Percentiles rank a stretch among this genome's conserved stretches.
Conservation (phyloP, 1,140 invertebrate species). For the Steinernema khuongi region DNA sequence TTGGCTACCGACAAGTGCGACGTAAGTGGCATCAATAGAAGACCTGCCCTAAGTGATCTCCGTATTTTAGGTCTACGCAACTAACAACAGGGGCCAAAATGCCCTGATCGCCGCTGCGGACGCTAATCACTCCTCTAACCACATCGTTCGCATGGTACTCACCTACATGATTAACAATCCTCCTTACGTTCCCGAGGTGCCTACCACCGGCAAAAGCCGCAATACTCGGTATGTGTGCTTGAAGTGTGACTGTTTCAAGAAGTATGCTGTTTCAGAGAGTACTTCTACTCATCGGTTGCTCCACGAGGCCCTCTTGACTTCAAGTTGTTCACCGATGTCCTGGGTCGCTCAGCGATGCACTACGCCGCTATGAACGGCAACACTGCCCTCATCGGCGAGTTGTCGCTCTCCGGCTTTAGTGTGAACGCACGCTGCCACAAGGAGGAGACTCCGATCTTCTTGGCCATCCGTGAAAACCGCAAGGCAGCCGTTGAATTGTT, state of each 20-base stretch:
- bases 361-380: conserved; percentile 8
- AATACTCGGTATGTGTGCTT: too few species aligned
- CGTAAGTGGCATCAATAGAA: neutral
- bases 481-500: neutral
- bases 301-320: neutral
- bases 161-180: neutral
- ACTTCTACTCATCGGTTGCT: too few species aligned
- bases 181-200: too few species aligned
- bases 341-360: neutral
- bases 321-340: neutral
- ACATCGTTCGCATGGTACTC: neutral
- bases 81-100: neutral
- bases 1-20: neutral
- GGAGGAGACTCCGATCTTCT: neutral
- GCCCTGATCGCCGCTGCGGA: neutral
- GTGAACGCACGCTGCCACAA: neutral
- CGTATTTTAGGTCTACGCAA: neutral
- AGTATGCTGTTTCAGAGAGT: too few species aligned
- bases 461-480: neutral
- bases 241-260: too few species aligned
- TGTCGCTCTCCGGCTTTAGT: neutral
- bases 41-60: neutral
- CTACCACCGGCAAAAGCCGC: too few species aligned
- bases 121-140: neutral
- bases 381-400: neutral